Base-by-base conservation (phyloP, 2,797 vertebrate genomes). In the Xyrichtys novacula region DNA sequence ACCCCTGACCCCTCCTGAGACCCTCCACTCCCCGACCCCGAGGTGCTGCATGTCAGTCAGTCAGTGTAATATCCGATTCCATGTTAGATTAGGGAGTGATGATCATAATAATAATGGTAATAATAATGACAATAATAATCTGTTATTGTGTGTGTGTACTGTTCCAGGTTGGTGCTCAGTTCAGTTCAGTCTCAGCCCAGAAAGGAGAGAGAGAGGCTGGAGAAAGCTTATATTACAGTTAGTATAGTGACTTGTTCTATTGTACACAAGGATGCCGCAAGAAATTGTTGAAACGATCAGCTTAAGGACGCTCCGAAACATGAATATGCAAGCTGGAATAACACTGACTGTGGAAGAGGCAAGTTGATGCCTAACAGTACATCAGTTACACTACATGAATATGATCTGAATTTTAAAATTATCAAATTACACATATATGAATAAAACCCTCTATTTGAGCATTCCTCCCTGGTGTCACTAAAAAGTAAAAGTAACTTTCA, bases 1-100 rank as follows among this genome's bases (percentile, higher is more conserved):
- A 1, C 15, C 29, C n/a, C n/a, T n/a, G n/a, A n/a, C n/a, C 50
- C 38, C 20, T 7, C 50, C 15, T 16, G 42, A 42, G 19, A 42
- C 43, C 19, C 49, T 9, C 53, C 46, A 3, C 38, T 26, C 40
- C 22, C 68, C 20, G 1, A 40, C 56, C 73, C 77, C 85, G 83
- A 74, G 91, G 88, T 92, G 90, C 91, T 93, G 91, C 91, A 92
- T 91, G 91, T 93, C 91, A 88, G 87, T 91, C 90, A 88, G 86
- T 92, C 91, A 81, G 83, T 93, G 89, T 93, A 91, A 89, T 88
- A 87, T 88, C 89, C 56, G 65, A 90, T 87, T 91, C 85, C 89
- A 91, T 91, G 90, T 93, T 93, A 91, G 91, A 89, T 88, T 93
- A 92, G 91, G 86, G 87, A 84, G 85, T 93, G 85, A 90, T 84